phyloP scores from a whole-genome alignment of 2,113 vertebrate genomes.

The Halichoeres trimaculatus region DNA sequence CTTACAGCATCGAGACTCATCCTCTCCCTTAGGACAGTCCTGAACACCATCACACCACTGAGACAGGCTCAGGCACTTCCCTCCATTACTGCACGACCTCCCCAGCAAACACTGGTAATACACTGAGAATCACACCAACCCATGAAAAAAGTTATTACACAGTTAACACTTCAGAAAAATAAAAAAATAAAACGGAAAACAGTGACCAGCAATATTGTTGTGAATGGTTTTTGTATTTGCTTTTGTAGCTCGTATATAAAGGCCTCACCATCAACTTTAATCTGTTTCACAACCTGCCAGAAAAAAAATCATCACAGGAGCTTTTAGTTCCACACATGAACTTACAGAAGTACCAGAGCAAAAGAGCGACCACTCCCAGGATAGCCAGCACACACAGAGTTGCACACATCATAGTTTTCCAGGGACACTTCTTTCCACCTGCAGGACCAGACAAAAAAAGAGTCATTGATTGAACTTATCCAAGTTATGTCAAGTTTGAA shows the following conservation, averaged over 20 bases:
- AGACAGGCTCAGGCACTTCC: slow-evolving; percentile 52
- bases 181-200: no score
- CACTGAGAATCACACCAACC: slow-evolving; percentile 59
- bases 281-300: no score
- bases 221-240: no score
- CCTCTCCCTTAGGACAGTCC: slow-evolving; percentile 72
- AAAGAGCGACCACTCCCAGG: slow-evolving; percentile 20
- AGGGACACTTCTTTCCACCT: slow-evolving; percentile 40
- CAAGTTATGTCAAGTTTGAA: neutral
- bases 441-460: slow-evolving; percentile 6
- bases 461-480: neutral
- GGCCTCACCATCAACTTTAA: no score
- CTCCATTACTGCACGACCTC: slow-evolving; percentile 47
- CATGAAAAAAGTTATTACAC: neutral
- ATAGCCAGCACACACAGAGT: slow-evolving; percentile 27
- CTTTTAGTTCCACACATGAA: slow-evolving; percentile 6
- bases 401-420: slow-evolving; percentile 22
- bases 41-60: slow-evolving; percentile 75
- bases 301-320: no score
- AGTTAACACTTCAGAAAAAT: no score
- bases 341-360: slow-evolving; percentile 82
- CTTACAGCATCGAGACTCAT: slow-evolving; percentile 80
- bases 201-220: no score
- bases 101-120: slow-evolving; percentile 63
- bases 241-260: no score